Percentiles rank a stretch among this genome's conserved stretches.
Conservation (phyloP, 30 jellyfish, hydroid and myxozoan species). For the Morbakka virulenta region DNA sequence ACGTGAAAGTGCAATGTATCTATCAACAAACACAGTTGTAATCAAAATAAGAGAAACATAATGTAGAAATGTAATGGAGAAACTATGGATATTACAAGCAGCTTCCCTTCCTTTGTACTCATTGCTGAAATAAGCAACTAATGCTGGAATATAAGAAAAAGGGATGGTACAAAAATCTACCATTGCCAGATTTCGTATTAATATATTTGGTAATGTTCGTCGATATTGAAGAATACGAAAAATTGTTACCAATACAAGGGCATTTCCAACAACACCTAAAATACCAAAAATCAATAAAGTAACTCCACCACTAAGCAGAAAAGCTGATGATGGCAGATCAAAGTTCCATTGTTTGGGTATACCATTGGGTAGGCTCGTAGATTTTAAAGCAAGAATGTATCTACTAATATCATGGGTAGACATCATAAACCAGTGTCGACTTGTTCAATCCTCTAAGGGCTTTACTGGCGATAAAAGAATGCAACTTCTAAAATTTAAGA, state of each 20-base stretch:
- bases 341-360: slow-evolving; percentile 43
- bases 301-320: slow-evolving; percentile 57
- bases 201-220: slow-evolving; percentile 64
- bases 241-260: slow-evolving; percentile 40
- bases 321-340: slow-evolving; percentile 8
- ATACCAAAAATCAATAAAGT: slow-evolving; percentile 49
- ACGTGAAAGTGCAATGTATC: slow-evolving; percentile 65
- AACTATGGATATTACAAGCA: slow-evolving; percentile 69
- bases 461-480: too few species aligned
- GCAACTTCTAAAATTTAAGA: too few species aligned
- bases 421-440: too few species aligned
- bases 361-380: too few species aligned
- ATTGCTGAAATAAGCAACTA: slow-evolving; percentile 34
- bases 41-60: slow-evolving; percentile 34
- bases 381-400: too few species aligned
- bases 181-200: slow-evolving; percentile 31
- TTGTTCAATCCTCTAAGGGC: too few species aligned
- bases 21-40: slow-evolving; percentile 55
- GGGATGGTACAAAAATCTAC: slow-evolving; percentile 42
- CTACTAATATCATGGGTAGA: too few species aligned
- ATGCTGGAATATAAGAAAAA: slow-evolving; percentile 66
- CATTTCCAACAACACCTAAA: slow-evolving; percentile 73
- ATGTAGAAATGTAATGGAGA: slow-evolving; percentile 48
- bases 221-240: slow-evolving; percentile 38
- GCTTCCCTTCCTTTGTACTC: slow-evolving; percentile 57